A percentile compares a stretch with the other conserved stretches of the same genome.
Evolutionary conservation across 37 sponge, comb jelly and placozoan genomes (phyloP).

Genomic region (Beroe forskalii): DNA sequence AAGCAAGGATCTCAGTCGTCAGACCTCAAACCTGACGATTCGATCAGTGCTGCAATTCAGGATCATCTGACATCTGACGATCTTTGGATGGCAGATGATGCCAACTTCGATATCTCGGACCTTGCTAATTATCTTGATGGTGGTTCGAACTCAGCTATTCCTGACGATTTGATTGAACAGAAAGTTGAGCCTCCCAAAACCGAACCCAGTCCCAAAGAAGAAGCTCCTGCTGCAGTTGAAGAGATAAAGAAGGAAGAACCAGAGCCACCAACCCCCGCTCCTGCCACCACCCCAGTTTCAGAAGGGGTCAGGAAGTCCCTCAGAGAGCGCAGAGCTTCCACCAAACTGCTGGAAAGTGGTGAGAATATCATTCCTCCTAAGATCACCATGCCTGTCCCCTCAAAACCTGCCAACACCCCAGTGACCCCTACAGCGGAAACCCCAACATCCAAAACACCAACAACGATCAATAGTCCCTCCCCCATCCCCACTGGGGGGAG

Average conservation of each 20-base stretch:
- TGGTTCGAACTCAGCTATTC: conserved; percentile 45
- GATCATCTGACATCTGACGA: conserved; percentile 46
- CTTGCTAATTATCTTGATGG: conserved; percentile 63
- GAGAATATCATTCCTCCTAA: conserved; percentile 39
- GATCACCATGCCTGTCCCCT: background rate
- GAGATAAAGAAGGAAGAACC: background rate
- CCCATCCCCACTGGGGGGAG: background rate
- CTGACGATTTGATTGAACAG: conserved; percentile 55
- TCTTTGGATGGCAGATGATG: conserved; percentile 65
- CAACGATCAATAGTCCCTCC: background rate
- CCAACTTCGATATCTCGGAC: conserved; percentile 47
- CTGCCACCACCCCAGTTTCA: background rate
- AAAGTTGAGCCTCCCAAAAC: background rate
- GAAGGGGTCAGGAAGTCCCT: conserved; percentile 34
- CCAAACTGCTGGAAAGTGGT: conserved; percentile 27
- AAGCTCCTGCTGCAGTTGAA: background rate
- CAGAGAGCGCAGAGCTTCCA: conserved; percentile 40
- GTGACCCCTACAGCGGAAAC: background rate
- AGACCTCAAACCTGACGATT: conserved; percentile 46
- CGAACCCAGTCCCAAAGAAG: background rate
- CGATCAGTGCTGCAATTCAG: conserved; percentile 43
- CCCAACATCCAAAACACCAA: background rate
- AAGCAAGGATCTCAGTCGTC: background rate
- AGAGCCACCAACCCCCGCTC: background rate
- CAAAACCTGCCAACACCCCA: background rate